A percentile compares a stretch with the other conserved stretches of the same genome.
phyloP scores from a whole-genome alignment of 92 coral and sea anemone genomes.

The Parazoanthus atlanticus region DNA sequence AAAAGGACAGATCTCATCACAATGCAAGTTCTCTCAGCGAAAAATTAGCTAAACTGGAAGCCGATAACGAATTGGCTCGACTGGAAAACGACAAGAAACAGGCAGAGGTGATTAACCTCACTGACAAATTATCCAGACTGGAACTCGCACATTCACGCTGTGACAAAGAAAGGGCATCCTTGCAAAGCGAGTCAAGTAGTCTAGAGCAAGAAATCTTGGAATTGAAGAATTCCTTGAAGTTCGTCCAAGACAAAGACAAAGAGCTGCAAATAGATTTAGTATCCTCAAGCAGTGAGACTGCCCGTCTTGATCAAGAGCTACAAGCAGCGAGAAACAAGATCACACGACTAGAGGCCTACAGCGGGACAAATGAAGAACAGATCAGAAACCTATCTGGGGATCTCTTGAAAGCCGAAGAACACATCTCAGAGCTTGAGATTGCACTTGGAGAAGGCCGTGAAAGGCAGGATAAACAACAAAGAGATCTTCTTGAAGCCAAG shows the following conservation, averaged over 20 bases:
- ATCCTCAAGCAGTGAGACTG: constrained; percentile 63
- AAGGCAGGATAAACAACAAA: constrained; percentile 65
- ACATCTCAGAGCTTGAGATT: constrained; percentile 65
- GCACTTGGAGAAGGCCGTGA: constrained; percentile 59
- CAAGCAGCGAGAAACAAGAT: constrained; percentile 66
- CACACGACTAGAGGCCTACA: constrained; percentile 76
- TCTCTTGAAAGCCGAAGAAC: constrained; percentile 62
- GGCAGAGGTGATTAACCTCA: constrained; percentile 57
- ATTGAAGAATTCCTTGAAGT: constrained; percentile 57
- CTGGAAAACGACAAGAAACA: constrained; percentile 64
- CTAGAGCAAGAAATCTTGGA: constrained; percentile 59
- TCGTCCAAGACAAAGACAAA: constrained; percentile 63
- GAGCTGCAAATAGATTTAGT: constrained; percentile 74
- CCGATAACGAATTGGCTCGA: constrained; percentile 55
- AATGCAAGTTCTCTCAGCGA: constrained; percentile 49
- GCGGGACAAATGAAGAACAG: constrained; percentile 66
- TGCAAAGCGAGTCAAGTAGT: constrained; percentile 55
- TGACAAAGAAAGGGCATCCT: constrained; percentile 39
- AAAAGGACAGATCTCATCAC: constrained; percentile 65
- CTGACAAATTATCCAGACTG: constrained; percentile 60
- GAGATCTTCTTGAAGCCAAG: constrained; percentile 71
- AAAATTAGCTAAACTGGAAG: constrained; percentile 63
- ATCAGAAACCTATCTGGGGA: constrained; percentile 65
- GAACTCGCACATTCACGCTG: constrained; percentile 67
- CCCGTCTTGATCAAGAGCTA: constrained; percentile 84